phyloP scores from a whole-genome alignment of 2,888 invertebrate species.

The Cenopis cana region DNA sequence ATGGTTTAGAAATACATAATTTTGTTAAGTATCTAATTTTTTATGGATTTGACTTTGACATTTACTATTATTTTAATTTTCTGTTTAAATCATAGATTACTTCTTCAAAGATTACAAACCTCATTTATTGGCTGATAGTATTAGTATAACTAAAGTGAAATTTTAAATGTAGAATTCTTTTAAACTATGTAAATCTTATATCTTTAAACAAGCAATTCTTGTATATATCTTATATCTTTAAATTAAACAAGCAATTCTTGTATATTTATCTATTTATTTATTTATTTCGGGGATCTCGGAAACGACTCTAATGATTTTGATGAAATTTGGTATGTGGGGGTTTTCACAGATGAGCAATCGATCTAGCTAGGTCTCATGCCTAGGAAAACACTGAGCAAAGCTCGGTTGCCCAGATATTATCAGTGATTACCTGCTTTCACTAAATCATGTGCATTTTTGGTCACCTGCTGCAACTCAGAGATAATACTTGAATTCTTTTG shows the following conservation, averaged over 20 bases:
- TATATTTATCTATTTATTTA: no score
- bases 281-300: no score
- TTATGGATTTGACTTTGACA: conserved; percentile 4
- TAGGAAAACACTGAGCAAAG: no score
- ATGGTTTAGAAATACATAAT: not conserved
- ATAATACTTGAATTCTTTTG: not conserved
- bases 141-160: not conserved
- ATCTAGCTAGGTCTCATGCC: no score
- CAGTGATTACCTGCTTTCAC: not conserved
- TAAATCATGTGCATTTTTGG: not conserved
- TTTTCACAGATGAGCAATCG: no score
- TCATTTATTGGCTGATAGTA: not conserved
- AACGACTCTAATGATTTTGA: no score
- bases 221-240: no score
- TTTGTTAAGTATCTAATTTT: not conserved
- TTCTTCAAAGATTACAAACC: not conserved
- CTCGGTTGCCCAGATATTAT: no score
- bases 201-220: no score
- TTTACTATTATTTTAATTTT: not conserved
- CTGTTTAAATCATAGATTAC: not conserved
- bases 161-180: not conserved
- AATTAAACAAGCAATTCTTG: no score
- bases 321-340: no score
- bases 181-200: not conserved
- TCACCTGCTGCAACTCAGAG: no score